Conservation (phyloP, 35 echinoderm and acorn worm species). For the Apostichopus californicus region DNA sequence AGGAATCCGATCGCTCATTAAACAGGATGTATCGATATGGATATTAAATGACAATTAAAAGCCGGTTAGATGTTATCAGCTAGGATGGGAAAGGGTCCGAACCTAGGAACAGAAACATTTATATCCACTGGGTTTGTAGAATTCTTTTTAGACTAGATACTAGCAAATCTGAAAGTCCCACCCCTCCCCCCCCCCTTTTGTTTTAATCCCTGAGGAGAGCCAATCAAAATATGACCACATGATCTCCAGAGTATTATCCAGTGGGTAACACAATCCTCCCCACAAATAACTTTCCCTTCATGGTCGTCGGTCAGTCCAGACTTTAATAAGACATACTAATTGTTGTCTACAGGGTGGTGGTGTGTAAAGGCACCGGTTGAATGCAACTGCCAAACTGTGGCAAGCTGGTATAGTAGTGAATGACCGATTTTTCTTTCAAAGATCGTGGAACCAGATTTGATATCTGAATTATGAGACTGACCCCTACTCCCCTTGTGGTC, state of each 20-base stretch:
- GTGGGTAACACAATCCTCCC: neutral
- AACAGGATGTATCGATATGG: too few relatives aligned
- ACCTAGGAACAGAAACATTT: too few relatives aligned
- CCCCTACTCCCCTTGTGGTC: neutral
- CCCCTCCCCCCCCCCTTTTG: neutral
- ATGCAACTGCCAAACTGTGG: conserved; percentile 2
- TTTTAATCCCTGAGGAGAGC: neutral
- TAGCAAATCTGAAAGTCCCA: too few relatives aligned
- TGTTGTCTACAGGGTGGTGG: neutral
- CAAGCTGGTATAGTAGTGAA: neutral
- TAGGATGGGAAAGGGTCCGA: too few relatives aligned
- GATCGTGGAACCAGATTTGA: neutral
- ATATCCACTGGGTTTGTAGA: too few relatives aligned
- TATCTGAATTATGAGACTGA: conserved; percentile 1
- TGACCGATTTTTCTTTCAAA: neutral
- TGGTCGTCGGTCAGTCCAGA: neutral
- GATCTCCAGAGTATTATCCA: neutral
- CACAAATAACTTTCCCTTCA: neutral
- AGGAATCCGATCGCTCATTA: too few relatives aligned
- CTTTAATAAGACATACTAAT: neutral
- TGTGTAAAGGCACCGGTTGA: neutral
- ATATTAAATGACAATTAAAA: too few relatives aligned
- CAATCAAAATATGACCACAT: neutral
- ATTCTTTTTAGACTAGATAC: too few relatives aligned
- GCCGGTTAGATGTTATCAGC: too few relatives aligned